Percentiles rank a stretch among this genome's conserved stretches.
phyloP scores from a whole-genome alignment of 2,888 invertebrate genomes.

The Nemotelus nigrinus region DNA sequence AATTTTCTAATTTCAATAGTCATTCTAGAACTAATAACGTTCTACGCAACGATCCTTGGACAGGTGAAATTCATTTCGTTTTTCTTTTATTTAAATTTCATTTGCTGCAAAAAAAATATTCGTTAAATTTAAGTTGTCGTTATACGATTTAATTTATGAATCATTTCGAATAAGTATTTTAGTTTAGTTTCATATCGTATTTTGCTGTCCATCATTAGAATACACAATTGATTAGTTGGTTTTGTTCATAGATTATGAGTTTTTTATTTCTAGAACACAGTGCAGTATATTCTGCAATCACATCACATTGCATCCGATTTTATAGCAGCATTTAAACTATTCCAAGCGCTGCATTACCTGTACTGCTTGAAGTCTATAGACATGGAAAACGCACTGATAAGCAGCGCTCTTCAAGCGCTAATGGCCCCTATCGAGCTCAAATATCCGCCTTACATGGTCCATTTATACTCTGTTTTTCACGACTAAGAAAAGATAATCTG shows the following conservation, averaged over 20 bases:
- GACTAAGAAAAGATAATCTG: too few relatives aligned
- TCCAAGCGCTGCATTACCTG: too few relatives aligned
- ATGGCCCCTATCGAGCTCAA: too few relatives aligned
- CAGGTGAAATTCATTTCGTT: constrained; percentile 62
- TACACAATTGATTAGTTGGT: constrained; percentile 5
- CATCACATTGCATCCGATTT: constrained; percentile 7
- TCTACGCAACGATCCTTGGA: constrained; percentile 53
- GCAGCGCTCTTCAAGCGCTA: too few relatives aligned
- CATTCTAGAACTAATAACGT: constrained; percentile 45
- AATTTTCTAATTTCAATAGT: constrained; percentile 48
- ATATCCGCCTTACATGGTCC: too few relatives aligned
- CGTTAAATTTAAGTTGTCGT: constrained; percentile 50
- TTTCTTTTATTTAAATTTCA: constrained; percentile 63
- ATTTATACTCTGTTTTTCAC: too few relatives aligned
- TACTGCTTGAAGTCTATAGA: too few relatives aligned
- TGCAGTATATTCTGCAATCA: background rate
- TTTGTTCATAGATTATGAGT: background rate
- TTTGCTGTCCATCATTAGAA: background rate
- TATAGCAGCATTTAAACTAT: background rate
- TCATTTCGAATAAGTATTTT: constrained; percentile 25
- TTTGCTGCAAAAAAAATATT: constrained; percentile 23
- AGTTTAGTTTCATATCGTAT: constrained; percentile 14
- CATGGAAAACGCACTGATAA: too few relatives aligned
- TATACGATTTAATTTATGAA: constrained; percentile 55
- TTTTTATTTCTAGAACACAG: background rate